A percentile compares a stretch with the other conserved stretches of the same genome.
Conservation (phyloP, 2,888 invertebrate species). For the Trichogramma evanescens region DNA sequence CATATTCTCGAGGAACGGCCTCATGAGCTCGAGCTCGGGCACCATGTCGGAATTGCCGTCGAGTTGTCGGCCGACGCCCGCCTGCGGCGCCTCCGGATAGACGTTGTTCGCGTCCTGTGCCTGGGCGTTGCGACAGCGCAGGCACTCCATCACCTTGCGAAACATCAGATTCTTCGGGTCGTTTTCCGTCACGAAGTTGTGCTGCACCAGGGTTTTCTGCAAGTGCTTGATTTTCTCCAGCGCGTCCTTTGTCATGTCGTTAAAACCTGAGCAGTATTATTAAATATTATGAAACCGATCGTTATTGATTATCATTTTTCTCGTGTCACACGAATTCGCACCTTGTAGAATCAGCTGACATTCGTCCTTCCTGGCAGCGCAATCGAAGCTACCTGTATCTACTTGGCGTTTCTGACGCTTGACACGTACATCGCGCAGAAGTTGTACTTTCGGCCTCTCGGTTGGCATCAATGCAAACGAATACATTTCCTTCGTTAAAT, state of each 20-base stretch:
- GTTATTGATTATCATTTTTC: not conserved
- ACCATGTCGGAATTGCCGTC: not conserved
- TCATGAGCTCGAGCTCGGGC: not conserved
- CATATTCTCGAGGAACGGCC: slow-evolving; percentile 8
- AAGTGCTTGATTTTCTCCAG: not conserved
- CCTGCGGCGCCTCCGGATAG: not conserved
- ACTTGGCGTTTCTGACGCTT: slow-evolving; percentile 6
- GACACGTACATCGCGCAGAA: not conserved
- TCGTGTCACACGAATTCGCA: not conserved
- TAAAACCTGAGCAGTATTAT: not conserved
- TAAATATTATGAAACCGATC: not conserved
- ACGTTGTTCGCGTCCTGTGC: not conserved
- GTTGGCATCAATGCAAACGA: too few relatives aligned
- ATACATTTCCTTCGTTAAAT: too few relatives aligned
- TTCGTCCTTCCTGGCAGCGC: slow-evolving; percentile 4
- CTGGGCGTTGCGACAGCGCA: slow-evolving; percentile 7
- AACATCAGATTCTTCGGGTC: slow-evolving; percentile 8
- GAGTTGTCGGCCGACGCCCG: too few relatives aligned
- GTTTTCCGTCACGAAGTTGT: not conserved
- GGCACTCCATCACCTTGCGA: slow-evolving; percentile 14
- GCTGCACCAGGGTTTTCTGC: not conserved
- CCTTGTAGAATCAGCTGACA: slow-evolving; percentile 9
- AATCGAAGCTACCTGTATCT: not conserved
- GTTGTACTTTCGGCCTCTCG: too few relatives aligned
- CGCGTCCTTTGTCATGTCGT: not conserved